Evolutionary conservation across 2,797 vertebrate species (phyloP), one percentile per base, ranked within the genome.

Genomic region (Microctenopoma stevenorrisi): DNA sequence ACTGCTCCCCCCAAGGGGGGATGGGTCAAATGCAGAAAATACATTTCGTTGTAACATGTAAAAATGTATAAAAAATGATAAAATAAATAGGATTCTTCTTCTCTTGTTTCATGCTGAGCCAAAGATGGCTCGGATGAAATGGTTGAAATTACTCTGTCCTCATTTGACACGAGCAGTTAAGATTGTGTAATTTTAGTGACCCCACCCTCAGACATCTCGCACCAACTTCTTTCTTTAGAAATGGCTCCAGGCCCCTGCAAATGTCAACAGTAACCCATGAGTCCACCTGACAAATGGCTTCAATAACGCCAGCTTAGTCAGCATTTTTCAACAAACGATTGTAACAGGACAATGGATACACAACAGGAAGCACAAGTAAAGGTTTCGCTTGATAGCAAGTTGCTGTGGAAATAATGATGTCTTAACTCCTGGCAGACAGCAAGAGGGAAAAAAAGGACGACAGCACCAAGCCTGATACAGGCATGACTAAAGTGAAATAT

Each of bases 251-350:
- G 56, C 59, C 25, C 0, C 64, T 67, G 79, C 55, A 53, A n/a
- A 60, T 81, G 59, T 71, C 79, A 69, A 37, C 66, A 7, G 22
- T 30, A 12, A 62, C 51, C 11, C 37, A 14, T 52, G 13, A 59
- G 42, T 12, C 53, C 26, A 16, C 9, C 40, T 72, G 62, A 65
- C 7, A 18, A 59, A 61, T 0, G 5, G 22, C 3, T 22, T 9
- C 30, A 35, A 51, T 58, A 50, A 76, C 51, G 14, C 26, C 33
- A 25, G 51, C 12, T 13, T 7, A 28, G 67, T 42, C 4, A 35
- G 12, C 25, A 18, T 51, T 46, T 62, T 52, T 0, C 26, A 72
- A 5, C 46, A 54, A 35, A 58, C 25, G 46, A n/a, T 10, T 0
- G 26, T 25, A 40, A 22, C 5, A 7, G 37, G 52, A 37, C 26